These are phyloP conservation scores for Tiliqua scincoides DNA, from an alignment of 2,113 vertebrate species.

Conservation along the genomic window DNA sequence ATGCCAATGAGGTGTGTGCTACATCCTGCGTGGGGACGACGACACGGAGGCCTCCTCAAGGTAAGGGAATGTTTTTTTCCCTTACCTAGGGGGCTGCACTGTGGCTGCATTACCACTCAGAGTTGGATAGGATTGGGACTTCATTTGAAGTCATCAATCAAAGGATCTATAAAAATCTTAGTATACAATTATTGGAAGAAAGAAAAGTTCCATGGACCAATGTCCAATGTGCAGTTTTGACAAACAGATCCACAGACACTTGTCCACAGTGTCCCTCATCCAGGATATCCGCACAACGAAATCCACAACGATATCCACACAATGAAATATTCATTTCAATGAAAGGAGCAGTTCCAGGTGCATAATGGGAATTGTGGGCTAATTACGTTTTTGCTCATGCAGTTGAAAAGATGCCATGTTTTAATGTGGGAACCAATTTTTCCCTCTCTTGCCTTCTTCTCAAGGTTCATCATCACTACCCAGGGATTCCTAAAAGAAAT, in stretches of 20 bases:
- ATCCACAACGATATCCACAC: no score
- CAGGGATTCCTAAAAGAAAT: no score
- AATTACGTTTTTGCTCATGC: no score
- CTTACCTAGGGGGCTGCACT: no score
- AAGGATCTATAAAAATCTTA: neutral
- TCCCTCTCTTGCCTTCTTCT: neutral
- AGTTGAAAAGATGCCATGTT: neutral
- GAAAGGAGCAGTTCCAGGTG: neutral
- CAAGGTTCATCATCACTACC: no score
- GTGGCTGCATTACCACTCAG: no score
- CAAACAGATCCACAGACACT: neutral
- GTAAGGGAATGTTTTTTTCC: no score
- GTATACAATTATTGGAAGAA: neutral
- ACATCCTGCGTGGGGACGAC: no score
- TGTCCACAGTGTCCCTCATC: neutral
- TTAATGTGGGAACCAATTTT: neutral
- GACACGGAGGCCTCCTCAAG: no score
- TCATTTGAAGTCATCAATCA: neutral
- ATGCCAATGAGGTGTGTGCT: no score
- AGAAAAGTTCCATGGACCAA: neutral
- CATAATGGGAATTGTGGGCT: neutral
- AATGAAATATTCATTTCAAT: neutral
- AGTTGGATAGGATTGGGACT: no score
- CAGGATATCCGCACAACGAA: no score
- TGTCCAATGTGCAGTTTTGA: neutral